These are phyloP conservation scores for Acromyrmex echinatior DNA, from an alignment of 1,140 invertebrate species.

Conservation along the genomic window DNA sequence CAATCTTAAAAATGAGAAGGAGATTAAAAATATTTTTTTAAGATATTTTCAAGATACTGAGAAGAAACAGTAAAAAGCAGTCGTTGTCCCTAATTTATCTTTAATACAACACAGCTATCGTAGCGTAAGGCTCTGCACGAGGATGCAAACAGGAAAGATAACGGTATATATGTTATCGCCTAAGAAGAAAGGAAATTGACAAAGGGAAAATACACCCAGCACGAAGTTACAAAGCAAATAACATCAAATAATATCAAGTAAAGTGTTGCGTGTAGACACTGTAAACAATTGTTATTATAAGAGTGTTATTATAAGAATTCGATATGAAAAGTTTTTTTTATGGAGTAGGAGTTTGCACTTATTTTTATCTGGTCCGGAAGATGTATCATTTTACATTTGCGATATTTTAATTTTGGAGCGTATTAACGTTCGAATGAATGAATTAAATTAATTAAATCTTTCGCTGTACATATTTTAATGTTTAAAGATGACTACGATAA, in stretches of 20 bases:
- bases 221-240: slow-evolving; percentile 37
- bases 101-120: not conserved
- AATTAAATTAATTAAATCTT: not conserved
- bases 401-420: slow-evolving; percentile 22
- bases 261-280: slow-evolving; percentile 56
- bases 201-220: not conserved
- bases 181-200: not conserved
- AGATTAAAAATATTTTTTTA: not conserved
- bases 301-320: slow-evolving; percentile 26
- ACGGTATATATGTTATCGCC: not conserved
- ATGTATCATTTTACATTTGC: not conserved
- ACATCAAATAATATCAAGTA: slow-evolving; percentile 32
- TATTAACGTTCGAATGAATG: not conserved
- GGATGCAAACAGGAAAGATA: slow-evolving; percentile 3
- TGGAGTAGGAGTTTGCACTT: slow-evolving; percentile 55
- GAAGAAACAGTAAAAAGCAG: not conserved
- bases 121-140: not conserved
- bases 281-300: slow-evolving; percentile 54
- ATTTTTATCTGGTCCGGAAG: slow-evolving; percentile 4
- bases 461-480: not conserved
- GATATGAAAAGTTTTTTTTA: slow-evolving; percentile 5
- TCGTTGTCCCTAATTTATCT: not conserved
- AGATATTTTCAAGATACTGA: not conserved
- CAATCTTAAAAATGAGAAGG: not conserved
- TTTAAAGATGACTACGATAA: not conserved